A percentile compares a stretch with the other conserved stretches of the same genome.
Evolutionary conservation across 2,797 vertebrate species (phyloP).

Genomic region (Mycteria americana): DNA sequence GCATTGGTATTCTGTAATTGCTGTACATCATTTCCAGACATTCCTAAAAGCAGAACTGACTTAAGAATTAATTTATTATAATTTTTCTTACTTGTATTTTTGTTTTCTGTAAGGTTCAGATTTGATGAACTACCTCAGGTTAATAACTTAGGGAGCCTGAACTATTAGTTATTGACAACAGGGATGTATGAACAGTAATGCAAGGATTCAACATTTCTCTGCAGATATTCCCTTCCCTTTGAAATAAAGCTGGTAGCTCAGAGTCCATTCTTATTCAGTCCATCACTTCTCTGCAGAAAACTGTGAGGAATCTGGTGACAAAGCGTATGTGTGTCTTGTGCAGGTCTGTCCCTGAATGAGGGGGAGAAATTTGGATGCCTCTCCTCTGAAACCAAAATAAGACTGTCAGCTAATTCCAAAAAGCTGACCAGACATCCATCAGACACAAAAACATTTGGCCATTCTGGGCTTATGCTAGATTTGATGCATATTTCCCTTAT

Average conservation of each 20-base stretch:
- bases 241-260: not conserved
- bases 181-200: not conserved
- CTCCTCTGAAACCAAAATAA: not conserved
- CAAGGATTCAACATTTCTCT: not conserved
- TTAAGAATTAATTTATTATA: not conserved
- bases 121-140: not conserved
- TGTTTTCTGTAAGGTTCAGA: not conserved
- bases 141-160: not conserved
- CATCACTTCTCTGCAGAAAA: conserved; percentile 12
- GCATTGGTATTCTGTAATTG: not conserved
- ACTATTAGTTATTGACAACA: not conserved
- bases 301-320: not conserved
- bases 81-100: not conserved
- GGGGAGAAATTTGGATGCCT: not conserved
- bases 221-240: not conserved
- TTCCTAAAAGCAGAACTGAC: not conserved
- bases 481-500: not conserved
- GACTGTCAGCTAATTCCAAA: not conserved
- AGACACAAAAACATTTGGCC: not conserved
- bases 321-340: not conserved
- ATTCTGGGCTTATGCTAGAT: not conserved
- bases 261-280: not conserved
- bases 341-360: not conserved
- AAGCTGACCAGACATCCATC: not conserved
- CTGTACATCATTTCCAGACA: not conserved